phyloP scores from a whole-genome alignment of 2,113 vertebrate species.

The Chaetodon auriga region DNA sequence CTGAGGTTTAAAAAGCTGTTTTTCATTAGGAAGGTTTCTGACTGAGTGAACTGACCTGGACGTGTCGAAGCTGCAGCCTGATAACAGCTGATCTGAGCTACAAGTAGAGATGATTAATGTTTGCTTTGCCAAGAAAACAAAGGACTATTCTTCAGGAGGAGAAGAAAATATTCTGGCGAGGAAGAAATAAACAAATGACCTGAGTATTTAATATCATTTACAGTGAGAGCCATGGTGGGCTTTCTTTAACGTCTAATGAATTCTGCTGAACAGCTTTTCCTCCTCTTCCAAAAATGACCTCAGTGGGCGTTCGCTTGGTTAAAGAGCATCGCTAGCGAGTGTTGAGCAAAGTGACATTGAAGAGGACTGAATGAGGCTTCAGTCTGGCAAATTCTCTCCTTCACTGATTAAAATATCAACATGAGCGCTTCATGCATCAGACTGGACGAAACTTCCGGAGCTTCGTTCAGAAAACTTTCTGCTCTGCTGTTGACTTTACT shows the following conservation, averaged over 20 bases:
- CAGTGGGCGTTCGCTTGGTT: background rate
- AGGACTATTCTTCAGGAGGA: background rate
- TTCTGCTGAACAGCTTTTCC: background rate
- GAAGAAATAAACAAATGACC: background rate
- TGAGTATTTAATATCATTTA: background rate
- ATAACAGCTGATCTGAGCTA: constrained; percentile 3
- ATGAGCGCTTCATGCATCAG: background rate
- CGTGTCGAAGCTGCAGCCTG: background rate
- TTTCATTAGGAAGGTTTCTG: constrained; percentile 17
- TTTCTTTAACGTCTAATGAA: background rate
- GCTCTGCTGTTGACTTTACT: background rate
- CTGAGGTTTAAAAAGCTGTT: constrained; percentile 8
- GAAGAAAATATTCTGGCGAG: background rate
- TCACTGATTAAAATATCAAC: background rate
- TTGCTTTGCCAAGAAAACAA: background rate
- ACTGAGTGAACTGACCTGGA: constrained; percentile 29
- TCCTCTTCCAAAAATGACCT: background rate
- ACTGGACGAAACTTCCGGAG: no score
- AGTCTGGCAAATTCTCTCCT: background rate
- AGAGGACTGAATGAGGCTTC: background rate
- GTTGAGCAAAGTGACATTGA: background rate
- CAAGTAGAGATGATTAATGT: constrained; percentile 2
- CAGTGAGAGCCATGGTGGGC: background rate
- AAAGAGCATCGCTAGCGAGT: background rate
- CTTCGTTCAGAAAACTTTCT: background rate